These are phyloP conservation scores for Pocillopora damicornis DNA, from an alignment of 64 coral and sea anemone genomes.

Conservation along the genomic window DNA sequence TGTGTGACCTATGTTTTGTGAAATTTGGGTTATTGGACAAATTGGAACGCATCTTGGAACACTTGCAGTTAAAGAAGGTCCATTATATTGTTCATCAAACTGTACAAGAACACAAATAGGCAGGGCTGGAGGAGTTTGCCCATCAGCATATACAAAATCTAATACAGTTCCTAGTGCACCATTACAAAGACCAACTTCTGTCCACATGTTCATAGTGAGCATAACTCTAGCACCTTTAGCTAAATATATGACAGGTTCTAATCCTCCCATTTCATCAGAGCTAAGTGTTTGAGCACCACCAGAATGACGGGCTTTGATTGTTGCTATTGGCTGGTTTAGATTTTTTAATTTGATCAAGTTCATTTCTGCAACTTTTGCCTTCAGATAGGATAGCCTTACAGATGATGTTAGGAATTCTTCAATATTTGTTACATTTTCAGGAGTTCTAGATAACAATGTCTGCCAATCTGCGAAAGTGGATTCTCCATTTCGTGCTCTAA, in stretches of 20 bases:
- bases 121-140: constrained; percentile 45
- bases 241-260: constrained; percentile 50
- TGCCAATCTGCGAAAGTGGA: constrained; percentile 49
- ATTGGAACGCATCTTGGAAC: constrained; percentile 59
- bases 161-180: constrained; percentile 71
- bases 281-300: constrained; percentile 40
- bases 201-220: constrained; percentile 57
- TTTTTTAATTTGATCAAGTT: constrained; percentile 50
- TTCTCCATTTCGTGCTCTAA: constrained; percentile 41
- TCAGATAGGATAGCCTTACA: constrained; percentile 47
- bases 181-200: constrained; percentile 70
- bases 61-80: constrained; percentile 22
- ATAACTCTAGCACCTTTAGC: constrained; percentile 62
- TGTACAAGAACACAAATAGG: constrained; percentile 57
- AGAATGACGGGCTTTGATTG: constrained; percentile 41
- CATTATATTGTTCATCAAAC: constrained; percentile 61
- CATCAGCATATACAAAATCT: constrained; percentile 71
- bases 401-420: constrained; percentile 35
- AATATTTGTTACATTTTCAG: constrained; percentile 33
- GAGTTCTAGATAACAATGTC: constrained; percentile 31
- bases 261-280: constrained; percentile 51
- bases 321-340: constrained; percentile 47
- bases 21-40: constrained; percentile 57
- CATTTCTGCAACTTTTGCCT: constrained; percentile 48
- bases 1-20: constrained; percentile 42